These are phyloP conservation scores for Apus apus DNA, from an alignment of 2,113 vertebrate genomes.

Conservation along the genomic window DNA sequence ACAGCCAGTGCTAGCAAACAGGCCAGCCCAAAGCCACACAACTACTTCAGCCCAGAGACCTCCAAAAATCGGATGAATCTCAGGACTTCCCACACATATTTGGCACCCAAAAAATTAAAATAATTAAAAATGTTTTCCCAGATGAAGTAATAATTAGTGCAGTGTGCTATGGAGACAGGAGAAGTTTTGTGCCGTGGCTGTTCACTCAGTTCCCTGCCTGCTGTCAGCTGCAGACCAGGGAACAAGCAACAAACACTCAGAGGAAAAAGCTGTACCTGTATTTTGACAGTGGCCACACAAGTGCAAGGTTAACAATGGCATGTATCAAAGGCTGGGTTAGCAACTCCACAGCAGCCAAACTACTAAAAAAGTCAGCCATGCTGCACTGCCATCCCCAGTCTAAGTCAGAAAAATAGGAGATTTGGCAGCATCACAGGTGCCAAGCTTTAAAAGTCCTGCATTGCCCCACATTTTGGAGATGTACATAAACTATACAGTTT, in stretches of 20 bases:
- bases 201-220: neutral
- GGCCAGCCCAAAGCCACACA: neutral
- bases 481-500: neutral
- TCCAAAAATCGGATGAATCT: neutral
- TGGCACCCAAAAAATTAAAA: neutral
- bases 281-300: neutral
- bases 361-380: constrained; percentile 3
- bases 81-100: neutral
- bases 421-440: neutral
- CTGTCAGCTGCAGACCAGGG: neutral
- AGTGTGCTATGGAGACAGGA: neutral
- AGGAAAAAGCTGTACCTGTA: neutral
- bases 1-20: neutral
- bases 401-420: neutral
- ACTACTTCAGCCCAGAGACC: neutral
- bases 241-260: rapidly evolving
- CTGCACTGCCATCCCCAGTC: constrained; percentile 2
- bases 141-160: neutral
- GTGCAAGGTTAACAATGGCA: neutral
- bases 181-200: neutral
- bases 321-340: neutral
- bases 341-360: neutral
- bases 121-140: neutral
- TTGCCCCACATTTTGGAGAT: neutral
- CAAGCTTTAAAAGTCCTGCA: neutral